These are phyloP conservation scores for Gandaritis pyraliata DNA, from an alignment of 2,888 invertebrate species.

Conservation along the genomic window DNA sequence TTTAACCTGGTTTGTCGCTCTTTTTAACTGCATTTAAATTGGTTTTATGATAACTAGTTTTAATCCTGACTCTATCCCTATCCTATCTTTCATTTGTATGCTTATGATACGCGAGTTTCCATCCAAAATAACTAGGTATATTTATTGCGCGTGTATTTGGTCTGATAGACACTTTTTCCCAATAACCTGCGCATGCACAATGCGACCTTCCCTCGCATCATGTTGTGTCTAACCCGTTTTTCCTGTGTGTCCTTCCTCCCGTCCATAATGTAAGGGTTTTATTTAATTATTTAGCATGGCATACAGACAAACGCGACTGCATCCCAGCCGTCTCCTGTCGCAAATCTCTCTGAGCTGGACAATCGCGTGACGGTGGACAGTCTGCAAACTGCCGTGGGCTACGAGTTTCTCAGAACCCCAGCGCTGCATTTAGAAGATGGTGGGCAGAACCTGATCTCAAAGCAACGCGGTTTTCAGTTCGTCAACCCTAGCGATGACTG, in stretches of 20 bases:
- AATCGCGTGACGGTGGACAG: conserved; percentile 88
- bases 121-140: no score
- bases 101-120: no score
- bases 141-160: background rate
- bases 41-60: no score
- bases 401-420: conserved; percentile 92
- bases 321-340: conserved; percentile 92
- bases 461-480: conserved; percentile 93
- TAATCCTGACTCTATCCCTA: no score
- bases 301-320: conserved; percentile 94
- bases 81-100: no score
- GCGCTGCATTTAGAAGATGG: conserved; percentile 88
- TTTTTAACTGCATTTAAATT: no score
- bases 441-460: conserved; percentile 87
- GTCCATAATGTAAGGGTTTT: conserved; percentile 64
- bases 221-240: conserved; percentile 41
- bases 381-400: conserved; percentile 91
- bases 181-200: conserved; percentile 33
- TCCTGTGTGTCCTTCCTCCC: conserved; percentile 53
- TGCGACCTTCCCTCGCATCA: conserved; percentile 28
- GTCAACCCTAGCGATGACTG: conserved; percentile 94
- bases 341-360: conserved; percentile 92
- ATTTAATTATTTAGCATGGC: conserved; percentile 87
- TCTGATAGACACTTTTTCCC: conserved; percentile 18
- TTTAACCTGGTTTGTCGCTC: background rate